These are phyloP conservation scores for Drosophila auraria DNA, from an alignment of 1,140 invertebrate species.

Conservation along the genomic window DNA sequence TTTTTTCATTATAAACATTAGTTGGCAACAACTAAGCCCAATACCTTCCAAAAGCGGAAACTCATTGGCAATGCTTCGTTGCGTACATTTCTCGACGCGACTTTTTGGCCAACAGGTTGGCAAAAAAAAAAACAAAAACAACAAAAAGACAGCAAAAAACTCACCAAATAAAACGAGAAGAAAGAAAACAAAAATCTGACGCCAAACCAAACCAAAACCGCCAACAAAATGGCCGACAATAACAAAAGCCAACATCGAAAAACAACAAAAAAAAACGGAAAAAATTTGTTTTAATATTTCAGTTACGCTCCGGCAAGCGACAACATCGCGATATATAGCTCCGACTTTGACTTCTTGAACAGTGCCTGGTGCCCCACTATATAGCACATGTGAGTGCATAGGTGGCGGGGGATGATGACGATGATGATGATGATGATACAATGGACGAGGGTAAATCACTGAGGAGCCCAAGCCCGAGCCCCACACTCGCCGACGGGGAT, in stretches of 20 bases:
- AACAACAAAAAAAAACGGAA: constrained; percentile 42
- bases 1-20: neutral
- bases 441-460: constrained; percentile 77
- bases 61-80: constrained; percentile 84
- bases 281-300: constrained; percentile 82
- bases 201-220: constrained; percentile 63
- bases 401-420: constrained; percentile 36
- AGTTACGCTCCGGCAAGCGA: constrained; percentile 81
- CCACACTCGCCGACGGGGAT: constrained; percentile 39
- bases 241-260: constrained; percentile 54
- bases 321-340: constrained; percentile 77
- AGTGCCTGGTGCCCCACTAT: constrained; percentile 30
- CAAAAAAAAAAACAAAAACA: constrained; percentile 34
- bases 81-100: constrained; percentile 79
- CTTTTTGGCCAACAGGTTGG: constrained; percentile 79
- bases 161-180: constrained; percentile 49
- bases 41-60: constrained; percentile 80
- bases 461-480: constrained; percentile 33
- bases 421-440: constrained; percentile 13
- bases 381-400: constrained; percentile 14
- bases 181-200: constrained; percentile 72
- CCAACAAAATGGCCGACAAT: constrained; percentile 72
- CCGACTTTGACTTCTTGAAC: constrained; percentile 70
- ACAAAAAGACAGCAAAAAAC: constrained; percentile 27
- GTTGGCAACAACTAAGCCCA: constrained; percentile 70